These are phyloP conservation scores for Gymnosoma rotundatum DNA, from an alignment of 2,888 invertebrate species.

Conservation along the genomic window DNA sequence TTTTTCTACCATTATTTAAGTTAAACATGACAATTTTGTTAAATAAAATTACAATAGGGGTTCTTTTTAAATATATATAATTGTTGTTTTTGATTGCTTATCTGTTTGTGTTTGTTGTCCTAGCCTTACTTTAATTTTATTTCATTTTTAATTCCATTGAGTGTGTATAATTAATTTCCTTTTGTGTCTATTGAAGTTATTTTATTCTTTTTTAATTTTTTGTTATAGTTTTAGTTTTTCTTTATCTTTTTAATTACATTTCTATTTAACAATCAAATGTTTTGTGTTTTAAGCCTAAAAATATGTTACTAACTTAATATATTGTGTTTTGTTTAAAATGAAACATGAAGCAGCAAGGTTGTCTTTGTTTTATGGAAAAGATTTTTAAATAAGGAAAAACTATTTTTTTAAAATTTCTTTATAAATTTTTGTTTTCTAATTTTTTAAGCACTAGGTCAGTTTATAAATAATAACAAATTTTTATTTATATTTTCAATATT, in stretches of 20 bases:
- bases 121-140: constrained; percentile 15
- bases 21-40: constrained; percentile 36
- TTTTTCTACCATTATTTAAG: constrained; percentile 1
- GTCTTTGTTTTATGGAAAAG: neutral
- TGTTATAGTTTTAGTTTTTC: neutral
- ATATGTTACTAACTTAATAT: neutral
- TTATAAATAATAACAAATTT: too few species aligned
- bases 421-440: too few species aligned
- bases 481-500: too few species aligned
- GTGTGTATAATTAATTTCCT: constrained; percentile 36
- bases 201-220: constrained; percentile 35
- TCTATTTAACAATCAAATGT: neutral
- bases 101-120: neutral
- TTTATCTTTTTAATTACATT: neutral
- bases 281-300: neutral
- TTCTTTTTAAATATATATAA: constrained; percentile 15
- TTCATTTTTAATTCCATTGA: constrained; percentile 1
- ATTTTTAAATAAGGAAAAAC: neutral
- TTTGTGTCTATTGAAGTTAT: constrained; percentile 14
- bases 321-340: neutral
- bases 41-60: constrained; percentile 40
- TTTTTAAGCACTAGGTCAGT: too few species aligned
- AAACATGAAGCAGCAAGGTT: neutral
- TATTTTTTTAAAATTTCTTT: neutral
- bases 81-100: constrained; percentile 33